Base-by-base conservation (phyloP, 2,888 invertebrate species). In the Thumatha senex region DNA sequence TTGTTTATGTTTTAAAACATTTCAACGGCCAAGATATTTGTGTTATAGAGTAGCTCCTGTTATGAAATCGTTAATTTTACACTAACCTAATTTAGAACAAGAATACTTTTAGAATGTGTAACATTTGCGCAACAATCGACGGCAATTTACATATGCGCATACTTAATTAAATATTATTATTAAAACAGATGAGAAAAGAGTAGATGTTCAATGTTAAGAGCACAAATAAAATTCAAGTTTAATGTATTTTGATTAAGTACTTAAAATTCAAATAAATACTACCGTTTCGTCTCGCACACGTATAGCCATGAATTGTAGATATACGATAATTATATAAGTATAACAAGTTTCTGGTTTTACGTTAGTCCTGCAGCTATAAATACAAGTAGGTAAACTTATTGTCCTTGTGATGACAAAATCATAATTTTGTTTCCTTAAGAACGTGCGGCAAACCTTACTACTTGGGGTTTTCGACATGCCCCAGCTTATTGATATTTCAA, bases 191-290 rank as follows among this genome's bases (percentile, higher is more conserved):
- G n/a, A n/a, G n/a, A n/a, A n/a, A n/a, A 43, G 24, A 33, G 34
- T 34, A 34, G 34, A 49, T 39, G 3, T 38, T 36, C 38, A 24
- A 48, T n/a, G 36, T 42, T 42, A 29, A 29, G 34, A 34, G 12
- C 36, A 2, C 18, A 38, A 48, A 36, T 38, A 4, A 50, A 54
- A 39, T 44, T 30, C 29, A 46, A 40, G 12, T 24, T 51, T 13
- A 39, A 40, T 44, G 51, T 24, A 40, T 12, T 12, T 9, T 14
- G 14, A 2, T 14, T 14, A 18, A 14, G 14, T 49, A 43, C 41
- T 55, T 56, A 2, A 10, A 31, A 41, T 48, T 48, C 1, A 40
- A 58, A 47, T 39, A 48, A 11, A 38, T 51, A 40, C 15, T 42
- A 24, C 18, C 2, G 18, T 24, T n/a, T 31, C 29, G 24, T 14